Evolutionary conservation across 2,797 vertebrate species (phyloP), one percentile per base, ranked within the genome.

Genomic region (Hylomyscus alleni): DNA sequence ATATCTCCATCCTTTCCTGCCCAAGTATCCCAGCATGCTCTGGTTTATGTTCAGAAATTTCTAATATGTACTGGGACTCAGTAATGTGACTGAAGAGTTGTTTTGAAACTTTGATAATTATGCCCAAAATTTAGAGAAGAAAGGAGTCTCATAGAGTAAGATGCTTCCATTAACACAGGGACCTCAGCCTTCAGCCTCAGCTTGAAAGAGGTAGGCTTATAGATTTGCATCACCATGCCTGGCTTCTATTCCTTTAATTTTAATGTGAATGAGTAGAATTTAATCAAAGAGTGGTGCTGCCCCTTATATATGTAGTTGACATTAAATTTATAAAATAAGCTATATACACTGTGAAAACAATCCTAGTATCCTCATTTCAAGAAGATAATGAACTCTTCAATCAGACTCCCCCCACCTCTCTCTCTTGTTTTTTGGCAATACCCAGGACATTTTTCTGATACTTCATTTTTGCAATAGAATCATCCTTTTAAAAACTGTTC

Each of bases 201-300:
- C 31, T 86, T 50, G 19, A 13, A 52, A 86, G 31, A 50, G 40
- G 31, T n/a, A 72, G 62, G 19, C 14, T 86, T 37, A 54, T 37
- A 54, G 47, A n/a, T 14, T 37, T 72, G 1, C 3, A 26, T 69
- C 22, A 37, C 13, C 20, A 87, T 10, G 8, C 20, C 20, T 54
- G 7, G 13, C 65, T 4, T 67, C 67, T 85, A 37, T 13, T 14
- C 17, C 44, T 62, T 85, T 50, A 84, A 86, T 78, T 80, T 98
- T 98, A 98, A 98, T 97, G 97, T 98, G 96, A 98, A 98, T 95
- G 98, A 98, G 97, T 98, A 98, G 90, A 98, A 84, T 87, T 98
- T 98, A 96, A 10, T 96, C 91, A 95, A 92, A 97, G 77, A 94
- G 73, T 90, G 96, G 96, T 98, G 83, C 96, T 98, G 97, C 97